These are phyloP conservation scores for Neostethus bicornis DNA, from an alignment of 2,797 vertebrate genomes.

Conservation along the genomic window DNA sequence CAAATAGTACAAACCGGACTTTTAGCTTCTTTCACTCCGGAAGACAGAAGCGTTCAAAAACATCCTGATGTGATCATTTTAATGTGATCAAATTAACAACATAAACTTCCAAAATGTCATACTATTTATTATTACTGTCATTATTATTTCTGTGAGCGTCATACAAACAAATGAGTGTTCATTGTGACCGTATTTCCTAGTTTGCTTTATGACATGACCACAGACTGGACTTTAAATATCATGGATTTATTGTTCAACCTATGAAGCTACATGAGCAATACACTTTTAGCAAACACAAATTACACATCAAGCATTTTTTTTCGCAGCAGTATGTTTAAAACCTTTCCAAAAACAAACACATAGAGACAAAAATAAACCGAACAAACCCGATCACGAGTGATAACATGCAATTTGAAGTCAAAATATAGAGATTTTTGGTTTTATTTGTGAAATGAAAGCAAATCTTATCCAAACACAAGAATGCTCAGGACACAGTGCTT, in stretches of 20 bases:
- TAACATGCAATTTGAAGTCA: constrained; percentile 60
- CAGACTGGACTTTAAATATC: neutral
- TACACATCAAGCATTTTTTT: constrained; percentile 9
- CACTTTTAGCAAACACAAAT: constrained; percentile 10
- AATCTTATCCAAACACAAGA: constrained; percentile 42
- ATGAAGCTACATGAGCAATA: neutral
- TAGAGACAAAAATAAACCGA: constrained; percentile 39
- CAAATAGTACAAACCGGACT: no score
- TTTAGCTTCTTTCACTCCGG: no score
- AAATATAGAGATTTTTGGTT: constrained; percentile 49
- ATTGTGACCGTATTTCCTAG: no score
- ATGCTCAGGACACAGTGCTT: constrained; percentile 51
- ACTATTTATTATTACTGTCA: neutral
- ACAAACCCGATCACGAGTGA: constrained; percentile 22
- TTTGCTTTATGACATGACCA: neutral
- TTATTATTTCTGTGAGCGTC: neutral
- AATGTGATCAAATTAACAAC: constrained; percentile 41
- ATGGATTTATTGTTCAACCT: neutral
- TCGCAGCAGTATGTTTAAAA: neutral
- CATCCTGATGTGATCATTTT: constrained; percentile 22
- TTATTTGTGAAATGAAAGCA: constrained; percentile 51
- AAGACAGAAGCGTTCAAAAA: constrained; percentile 21
- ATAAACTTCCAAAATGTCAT: constrained; percentile 6
- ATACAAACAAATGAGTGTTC: neutral
- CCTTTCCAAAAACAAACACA: constrained; percentile 4